Evolutionary conservation across 1,140 invertebrate species (phyloP).

Genomic region (Macrobrachium rosenbergii): DNA sequence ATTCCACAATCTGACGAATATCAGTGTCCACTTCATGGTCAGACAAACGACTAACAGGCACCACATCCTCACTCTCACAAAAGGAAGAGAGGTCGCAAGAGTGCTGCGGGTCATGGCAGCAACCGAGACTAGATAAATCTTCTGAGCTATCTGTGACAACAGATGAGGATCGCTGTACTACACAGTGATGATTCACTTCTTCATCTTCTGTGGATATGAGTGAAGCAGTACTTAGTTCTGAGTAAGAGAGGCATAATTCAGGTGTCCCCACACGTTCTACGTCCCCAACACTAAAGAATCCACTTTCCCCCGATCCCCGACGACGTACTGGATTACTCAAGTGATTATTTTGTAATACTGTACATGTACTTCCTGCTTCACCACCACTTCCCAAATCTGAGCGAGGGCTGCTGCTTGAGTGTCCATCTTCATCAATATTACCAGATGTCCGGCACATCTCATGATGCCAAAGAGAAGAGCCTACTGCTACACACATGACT

Average conservation of each 20-base stretch:
- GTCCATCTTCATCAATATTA: slow-evolving; percentile 7
- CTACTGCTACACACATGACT: slow-evolving; percentile 28
- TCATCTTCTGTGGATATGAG: slow-evolving; percentile 75
- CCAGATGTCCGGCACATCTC: slow-evolving; percentile 1
- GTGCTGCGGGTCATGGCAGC: slow-evolving; percentile 68
- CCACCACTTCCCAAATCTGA: slow-evolving; percentile 48
- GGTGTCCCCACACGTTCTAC: slow-evolving; percentile 75
- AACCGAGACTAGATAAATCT: slow-evolving; percentile 82
- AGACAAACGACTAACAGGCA: slow-evolving; percentile 58
- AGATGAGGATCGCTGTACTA: slow-evolving; percentile 82
- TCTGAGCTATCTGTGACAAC: slow-evolving; percentile 89
- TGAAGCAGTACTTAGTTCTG: slow-evolving; percentile 69
- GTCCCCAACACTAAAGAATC: slow-evolving; percentile 89
- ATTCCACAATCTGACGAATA: slow-evolving; percentile 89
- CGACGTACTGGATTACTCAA: slow-evolving; percentile 70
- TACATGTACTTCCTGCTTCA: slow-evolving; percentile 1
- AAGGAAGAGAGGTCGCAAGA: slow-evolving; percentile 46
- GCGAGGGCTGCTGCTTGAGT: slow-evolving; percentile 33
- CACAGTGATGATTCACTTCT: slow-evolving; percentile 62
- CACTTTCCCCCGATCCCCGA: slow-evolving; percentile 88
- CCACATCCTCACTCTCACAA: slow-evolving; percentile 70
- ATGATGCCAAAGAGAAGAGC: slow-evolving; percentile 44
- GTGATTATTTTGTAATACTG: slow-evolving; percentile 69
- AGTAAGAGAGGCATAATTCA: slow-evolving; percentile 67
- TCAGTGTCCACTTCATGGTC: slow-evolving; percentile 69